phyloP scores from a whole-genome alignment of 2,888 invertebrate genomes.

The Stenodera caucasica region DNA sequence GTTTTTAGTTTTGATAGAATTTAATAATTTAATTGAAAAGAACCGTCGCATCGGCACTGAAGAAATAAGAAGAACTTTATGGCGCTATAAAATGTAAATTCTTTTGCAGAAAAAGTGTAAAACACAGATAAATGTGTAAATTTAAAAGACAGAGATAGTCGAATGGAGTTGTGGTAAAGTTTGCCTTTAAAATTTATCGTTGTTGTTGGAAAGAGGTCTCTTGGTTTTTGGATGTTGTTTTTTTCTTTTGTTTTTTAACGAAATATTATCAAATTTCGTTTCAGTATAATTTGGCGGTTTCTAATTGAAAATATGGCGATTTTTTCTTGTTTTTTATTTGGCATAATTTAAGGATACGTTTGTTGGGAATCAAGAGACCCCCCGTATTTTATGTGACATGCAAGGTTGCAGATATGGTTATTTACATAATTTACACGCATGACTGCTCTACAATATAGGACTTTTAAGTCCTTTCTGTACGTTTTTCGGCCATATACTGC shows the following conservation, averaged over 20 bases:
- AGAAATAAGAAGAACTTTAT: not conserved
- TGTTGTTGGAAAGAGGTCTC: no score
- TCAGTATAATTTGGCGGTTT: no score
- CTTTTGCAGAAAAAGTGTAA: not conserved
- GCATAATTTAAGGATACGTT: constrained; percentile 15
- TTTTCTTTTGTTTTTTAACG: no score
- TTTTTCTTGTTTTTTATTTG: not conserved
- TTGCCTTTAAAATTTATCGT: not conserved
- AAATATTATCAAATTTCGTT: no score
- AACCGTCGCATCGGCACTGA: not conserved
- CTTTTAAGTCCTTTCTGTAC: constrained; percentile 38
- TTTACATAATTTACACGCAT: constrained; percentile 52
- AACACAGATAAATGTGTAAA: constrained; percentile 2
- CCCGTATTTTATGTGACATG: constrained; percentile 34
- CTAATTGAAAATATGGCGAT: not conserved
- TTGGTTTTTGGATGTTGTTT: no score
- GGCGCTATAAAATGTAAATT: not conserved
- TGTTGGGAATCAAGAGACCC: constrained; percentile 27
- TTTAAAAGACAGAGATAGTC: not conserved
- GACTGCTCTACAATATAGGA: constrained; percentile 44
- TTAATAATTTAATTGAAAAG: not conserved
- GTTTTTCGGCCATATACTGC: constrained; percentile 42
- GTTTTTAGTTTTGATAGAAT: no score
- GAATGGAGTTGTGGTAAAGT: not conserved
- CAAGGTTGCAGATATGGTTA: constrained; percentile 45